These are phyloP conservation scores for Heliothis virescens DNA, from an alignment of 1,140 invertebrate genomes.

Conservation along the genomic window DNA sequence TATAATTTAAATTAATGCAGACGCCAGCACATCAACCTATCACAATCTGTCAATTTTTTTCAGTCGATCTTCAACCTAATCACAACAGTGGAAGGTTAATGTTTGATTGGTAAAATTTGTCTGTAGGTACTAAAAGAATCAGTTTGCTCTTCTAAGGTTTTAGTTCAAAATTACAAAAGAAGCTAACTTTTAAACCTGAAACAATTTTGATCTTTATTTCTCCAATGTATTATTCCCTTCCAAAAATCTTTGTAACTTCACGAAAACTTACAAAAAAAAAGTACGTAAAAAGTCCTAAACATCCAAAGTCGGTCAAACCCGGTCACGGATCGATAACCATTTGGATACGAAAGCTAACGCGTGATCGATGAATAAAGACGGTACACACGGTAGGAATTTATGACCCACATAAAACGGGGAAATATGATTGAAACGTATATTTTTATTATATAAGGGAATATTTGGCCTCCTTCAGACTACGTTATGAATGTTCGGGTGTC, in stretches of 20 bases:
- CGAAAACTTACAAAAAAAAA: background rate
- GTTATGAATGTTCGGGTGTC: background rate
- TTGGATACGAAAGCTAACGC: background rate
- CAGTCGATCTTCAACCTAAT: no score
- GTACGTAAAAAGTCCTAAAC: background rate
- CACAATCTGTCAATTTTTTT: no score
- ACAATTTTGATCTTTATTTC: background rate
- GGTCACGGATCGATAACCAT: background rate
- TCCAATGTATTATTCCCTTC: background rate
- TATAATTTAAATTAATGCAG: no score
- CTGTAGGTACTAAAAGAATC: no score
- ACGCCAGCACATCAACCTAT: no score
- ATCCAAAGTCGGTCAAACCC: background rate
- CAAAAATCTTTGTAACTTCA: no score
- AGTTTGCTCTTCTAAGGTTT: no score
- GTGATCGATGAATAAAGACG: slow-evolving; percentile 9
- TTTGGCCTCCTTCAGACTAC: background rate
- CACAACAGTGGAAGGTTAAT: no score
- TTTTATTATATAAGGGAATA: slow-evolving; percentile 14
- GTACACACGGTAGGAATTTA: slow-evolving; percentile 6
- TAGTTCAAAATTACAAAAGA: no score
- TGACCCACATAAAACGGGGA: background rate
- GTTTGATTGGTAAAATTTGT: no score
- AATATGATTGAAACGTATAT: slow-evolving; percentile 9
- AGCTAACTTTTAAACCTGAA: no score